Evolutionary conservation across 2,888 invertebrate genomes (phyloP).

Genomic region (Agrochola lychnidis): DNA sequence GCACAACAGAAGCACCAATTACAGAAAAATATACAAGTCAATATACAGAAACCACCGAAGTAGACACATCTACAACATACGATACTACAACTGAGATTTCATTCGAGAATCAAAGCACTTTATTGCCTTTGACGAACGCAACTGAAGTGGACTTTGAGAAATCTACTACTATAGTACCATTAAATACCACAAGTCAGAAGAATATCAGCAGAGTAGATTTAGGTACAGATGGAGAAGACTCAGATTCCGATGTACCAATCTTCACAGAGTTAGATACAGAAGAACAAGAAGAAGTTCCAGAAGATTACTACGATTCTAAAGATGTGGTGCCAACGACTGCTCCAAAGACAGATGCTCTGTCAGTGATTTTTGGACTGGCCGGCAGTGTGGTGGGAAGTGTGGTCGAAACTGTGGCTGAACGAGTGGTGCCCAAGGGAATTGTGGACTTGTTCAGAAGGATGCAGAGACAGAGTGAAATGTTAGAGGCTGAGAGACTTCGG

Average conservation of each 20-base stretch:
- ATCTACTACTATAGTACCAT: conserved; percentile 32
- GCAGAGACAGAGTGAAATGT: conserved; percentile 86
- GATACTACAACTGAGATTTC: conserved; percentile 54
- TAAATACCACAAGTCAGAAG: conserved; percentile 35
- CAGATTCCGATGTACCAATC: conserved; percentile 78
- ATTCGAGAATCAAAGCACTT: conserved; percentile 41
- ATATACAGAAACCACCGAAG: conserved; percentile 47
- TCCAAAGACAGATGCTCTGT: conserved; percentile 85
- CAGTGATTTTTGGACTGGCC: conserved; percentile 86
- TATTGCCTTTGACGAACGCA: conserved; percentile 36
- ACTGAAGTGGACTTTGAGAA: conserved; percentile 47
- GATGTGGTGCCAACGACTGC: conserved; percentile 84
- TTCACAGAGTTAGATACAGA: conserved; percentile 84
- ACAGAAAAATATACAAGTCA: conserved; percentile 52
- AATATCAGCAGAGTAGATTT: conserved; percentile 57
- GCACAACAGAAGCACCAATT: conserved; percentile 50
- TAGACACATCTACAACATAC: conserved; percentile 26
- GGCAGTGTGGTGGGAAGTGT: conserved; percentile 87
- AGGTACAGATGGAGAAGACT: conserved; percentile 71
- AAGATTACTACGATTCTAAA: conserved; percentile 87
- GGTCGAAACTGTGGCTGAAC: conserved; percentile 86
- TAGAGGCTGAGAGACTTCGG: conserved; percentile 86
- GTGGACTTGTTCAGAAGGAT: conserved; percentile 86
- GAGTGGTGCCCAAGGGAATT: conserved; percentile 85
- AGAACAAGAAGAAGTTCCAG: conserved; percentile 80